Percentiles rank a stretch among this genome's conserved stretches.
Conservation (phyloP, 2,888 invertebrate genomes). For the Eupithecia abbreviata region DNA sequence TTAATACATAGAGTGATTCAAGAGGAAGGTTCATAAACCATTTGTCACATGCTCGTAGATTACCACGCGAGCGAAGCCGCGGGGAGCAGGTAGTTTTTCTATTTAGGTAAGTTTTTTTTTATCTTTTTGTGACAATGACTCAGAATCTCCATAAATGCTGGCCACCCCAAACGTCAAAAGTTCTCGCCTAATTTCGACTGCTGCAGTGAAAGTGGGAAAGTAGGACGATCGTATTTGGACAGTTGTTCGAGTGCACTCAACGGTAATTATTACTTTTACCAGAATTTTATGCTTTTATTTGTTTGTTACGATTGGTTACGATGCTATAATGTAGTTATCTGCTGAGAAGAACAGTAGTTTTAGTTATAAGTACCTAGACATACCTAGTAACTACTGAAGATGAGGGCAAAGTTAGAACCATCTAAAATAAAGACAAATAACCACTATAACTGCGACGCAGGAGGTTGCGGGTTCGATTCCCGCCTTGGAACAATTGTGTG, state of each 20-base stretch:
- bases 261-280: slow-evolving; percentile 23
- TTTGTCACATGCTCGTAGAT: too few relatives aligned
- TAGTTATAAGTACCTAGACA: neutral
- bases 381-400: neutral
- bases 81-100: too few relatives aligned
- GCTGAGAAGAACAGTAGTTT: neutral
- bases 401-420: neutral
- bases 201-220: slow-evolving; percentile 48
- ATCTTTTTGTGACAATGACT: neutral
- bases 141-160: slow-evolving; percentile 7
- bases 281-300: slow-evolving; percentile 17
- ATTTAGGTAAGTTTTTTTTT: neutral
- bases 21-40: too few relatives aligned
- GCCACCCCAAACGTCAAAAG: slow-evolving; percentile 44
- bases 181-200: slow-evolving; percentile 39
- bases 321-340: neutral
- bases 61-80: too few relatives aligned
- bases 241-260: slow-evolving; percentile 26
- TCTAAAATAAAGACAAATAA: neutral
- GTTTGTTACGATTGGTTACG: neutral
- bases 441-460: too few relatives aligned
- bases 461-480: too few relatives aligned
- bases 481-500: too few relatives aligned
- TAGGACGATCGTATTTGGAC: slow-evolving; percentile 52
- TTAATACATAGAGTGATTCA: too few relatives aligned